Conservation (phyloP, 2,797 vertebrate species). For the Hydrolagus colliei region DNA sequence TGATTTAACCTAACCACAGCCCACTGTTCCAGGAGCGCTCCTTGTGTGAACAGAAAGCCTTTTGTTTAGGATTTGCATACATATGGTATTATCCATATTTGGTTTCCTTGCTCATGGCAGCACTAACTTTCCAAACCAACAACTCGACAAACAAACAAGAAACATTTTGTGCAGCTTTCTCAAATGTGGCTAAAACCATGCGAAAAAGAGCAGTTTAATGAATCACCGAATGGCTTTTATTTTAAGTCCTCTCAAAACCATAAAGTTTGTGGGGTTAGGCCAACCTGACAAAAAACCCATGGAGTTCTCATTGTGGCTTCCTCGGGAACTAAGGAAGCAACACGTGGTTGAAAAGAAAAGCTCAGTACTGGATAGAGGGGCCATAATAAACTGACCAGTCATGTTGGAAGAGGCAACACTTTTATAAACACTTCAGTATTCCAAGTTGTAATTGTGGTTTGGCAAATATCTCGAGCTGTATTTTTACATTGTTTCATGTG, state of each 20-base stretch:
- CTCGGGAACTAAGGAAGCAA: not conserved
- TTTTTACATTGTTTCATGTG: constrained; percentile 22
- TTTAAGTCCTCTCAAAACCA: not conserved
- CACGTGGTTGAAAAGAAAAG: not conserved
- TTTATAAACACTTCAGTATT: constrained; percentile 22
- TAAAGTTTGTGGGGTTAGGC: not conserved
- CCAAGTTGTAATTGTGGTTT: constrained; percentile 13
- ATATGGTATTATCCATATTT: constrained; percentile 5
- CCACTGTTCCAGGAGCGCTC: not conserved
- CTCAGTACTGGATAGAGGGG: not conserved
- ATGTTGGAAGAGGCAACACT: not conserved
- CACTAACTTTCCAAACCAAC: not conserved
- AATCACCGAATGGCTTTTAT: not conserved
- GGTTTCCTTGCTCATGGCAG: constrained; percentile 7
- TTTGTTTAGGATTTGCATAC: constrained; percentile 14
- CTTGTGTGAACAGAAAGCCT: constrained; percentile 4
- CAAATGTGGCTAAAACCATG: not conserved
- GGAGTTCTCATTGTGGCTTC: constrained; percentile 14
- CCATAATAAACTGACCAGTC: not conserved
- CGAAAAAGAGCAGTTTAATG: not conserved
- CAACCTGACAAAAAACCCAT: not conserved
- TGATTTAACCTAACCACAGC: not conserved
- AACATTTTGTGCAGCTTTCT: not conserved
- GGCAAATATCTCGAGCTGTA: not conserved
- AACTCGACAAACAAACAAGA: not conserved